Base-by-base conservation (phyloP, 2,113 vertebrate genomes). In the Hippocampus barbouri region DNA sequence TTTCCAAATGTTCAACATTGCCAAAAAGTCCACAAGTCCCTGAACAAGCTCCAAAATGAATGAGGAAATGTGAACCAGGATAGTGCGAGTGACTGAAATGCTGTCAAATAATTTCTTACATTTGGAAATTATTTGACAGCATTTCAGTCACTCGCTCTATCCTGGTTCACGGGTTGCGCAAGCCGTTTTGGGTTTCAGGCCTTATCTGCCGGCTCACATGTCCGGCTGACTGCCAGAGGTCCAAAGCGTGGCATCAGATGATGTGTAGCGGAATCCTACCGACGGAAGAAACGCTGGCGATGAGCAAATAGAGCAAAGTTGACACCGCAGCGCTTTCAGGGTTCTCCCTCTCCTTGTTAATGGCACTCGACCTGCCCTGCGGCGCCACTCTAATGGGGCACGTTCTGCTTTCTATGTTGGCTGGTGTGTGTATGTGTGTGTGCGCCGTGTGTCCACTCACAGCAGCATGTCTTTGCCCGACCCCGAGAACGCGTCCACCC, bases 381-480 rank as follows among this genome's bases (percentile, higher is more conserved):
- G 41, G n/a, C 9, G 23, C 18, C 30, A 14, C 49, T 11, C 27
- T 10, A 49, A 66, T 4, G 43, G 43, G n/a, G 0, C 21, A 6
- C 43, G 6, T 34, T 68, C 16, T 27, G 25, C 27, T 68, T 68
- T 66, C 23, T 66, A 27, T 47, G 41, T 27, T 18, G 25, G 8
- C 5, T 66, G 12, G 38, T 10, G 38, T 64, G 21, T 43, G 20
- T 41, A 1, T 15, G 41, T 45, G 8, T 66, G 30, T 27, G 27
- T 27, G 27, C 6, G 30, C 4, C 30, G 30, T 5, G 30, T 38
- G 34, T 63, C 56, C 61, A 53, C 45, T 56, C 67, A 38, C 34
- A 66, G 15, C 77, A 92, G 86, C 77, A 92, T 93, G 92, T 92
- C 90, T 65, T 16, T 78, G 71, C 80, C 86, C 60, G 88, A 88